Evolutionary conservation across 1,140 invertebrate species (phyloP).

Genomic region (Triops cancriformis): DNA sequence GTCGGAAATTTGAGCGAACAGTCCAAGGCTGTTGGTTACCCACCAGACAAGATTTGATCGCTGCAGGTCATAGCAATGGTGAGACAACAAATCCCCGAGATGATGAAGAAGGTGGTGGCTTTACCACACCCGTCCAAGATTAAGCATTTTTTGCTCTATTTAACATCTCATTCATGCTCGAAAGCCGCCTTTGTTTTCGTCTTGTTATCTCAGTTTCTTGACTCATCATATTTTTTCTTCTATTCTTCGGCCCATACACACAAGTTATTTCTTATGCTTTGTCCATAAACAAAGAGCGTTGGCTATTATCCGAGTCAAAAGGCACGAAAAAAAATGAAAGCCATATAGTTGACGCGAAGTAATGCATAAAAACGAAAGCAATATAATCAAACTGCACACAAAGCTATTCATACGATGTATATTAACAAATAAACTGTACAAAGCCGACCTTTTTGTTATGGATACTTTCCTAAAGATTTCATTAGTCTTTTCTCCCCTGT

Average conservation of each 20-base stretch:
- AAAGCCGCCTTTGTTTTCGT: no score
- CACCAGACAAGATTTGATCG: neutral
- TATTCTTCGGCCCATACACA: no score
- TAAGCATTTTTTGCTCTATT: neutral
- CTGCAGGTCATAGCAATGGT: neutral
- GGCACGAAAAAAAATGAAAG: neutral
- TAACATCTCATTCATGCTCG: neutral
- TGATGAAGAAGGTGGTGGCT: neutral
- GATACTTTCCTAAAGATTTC: constrained; percentile 6
- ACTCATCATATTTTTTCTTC: no score
- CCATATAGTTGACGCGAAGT: no score
- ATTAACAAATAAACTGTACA: constrained; percentile 14
- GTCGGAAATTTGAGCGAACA: neutral
- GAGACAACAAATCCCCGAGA: neutral
- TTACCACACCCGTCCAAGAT: neutral
- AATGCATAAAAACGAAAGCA: neutral
- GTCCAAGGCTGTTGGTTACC: constrained; percentile 22
- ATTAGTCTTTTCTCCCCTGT: neutral
- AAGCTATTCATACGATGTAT: constrained; percentile 6
- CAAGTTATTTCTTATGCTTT: neutral
- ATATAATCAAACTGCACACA: neutral
- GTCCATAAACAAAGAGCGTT: constrained; percentile 13
- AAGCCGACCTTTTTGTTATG: constrained; percentile 13
- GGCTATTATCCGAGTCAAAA: neutral
- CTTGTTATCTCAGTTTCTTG: no score